These are phyloP conservation scores for Aphodius granarius DNA, from an alignment of 2,888 invertebrate species.

Conservation along the genomic window DNA sequence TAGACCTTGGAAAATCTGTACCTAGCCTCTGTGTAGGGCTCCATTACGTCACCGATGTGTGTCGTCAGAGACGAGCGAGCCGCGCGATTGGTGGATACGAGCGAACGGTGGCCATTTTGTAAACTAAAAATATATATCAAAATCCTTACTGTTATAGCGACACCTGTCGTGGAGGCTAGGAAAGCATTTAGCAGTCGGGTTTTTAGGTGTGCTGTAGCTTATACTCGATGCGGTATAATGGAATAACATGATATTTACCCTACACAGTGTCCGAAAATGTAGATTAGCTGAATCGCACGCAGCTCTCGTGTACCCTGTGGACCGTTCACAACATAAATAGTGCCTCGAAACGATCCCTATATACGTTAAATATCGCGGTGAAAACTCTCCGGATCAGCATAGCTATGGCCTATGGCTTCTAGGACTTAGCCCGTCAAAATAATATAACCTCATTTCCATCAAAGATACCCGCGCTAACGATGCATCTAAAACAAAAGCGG, in stretches of 20 bases:
- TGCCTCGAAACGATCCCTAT: not conserved
- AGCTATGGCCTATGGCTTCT: slow-evolving; percentile 50
- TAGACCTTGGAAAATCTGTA: slow-evolving; percentile 54
- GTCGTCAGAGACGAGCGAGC: slow-evolving; percentile 50
- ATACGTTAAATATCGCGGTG: slow-evolving; percentile 7
- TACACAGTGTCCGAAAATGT: slow-evolving; percentile 27
- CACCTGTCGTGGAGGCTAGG: slow-evolving; percentile 61
- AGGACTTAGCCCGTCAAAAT: slow-evolving; percentile 48
- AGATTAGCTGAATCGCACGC: slow-evolving; percentile 9
- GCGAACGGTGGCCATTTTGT: slow-evolving; percentile 66
- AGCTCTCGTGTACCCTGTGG: slow-evolving; percentile 12
- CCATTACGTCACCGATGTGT: slow-evolving; percentile 52
- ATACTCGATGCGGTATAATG: slow-evolving; percentile 28
- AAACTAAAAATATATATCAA: slow-evolving; percentile 60
- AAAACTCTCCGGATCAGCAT: not conserved
- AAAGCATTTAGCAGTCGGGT: slow-evolving; percentile 41
- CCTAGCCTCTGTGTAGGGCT: slow-evolving; percentile 49
- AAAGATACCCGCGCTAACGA: not conserved
- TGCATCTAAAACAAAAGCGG: not conserved
- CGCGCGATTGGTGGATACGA: slow-evolving; percentile 50
- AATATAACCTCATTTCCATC: slow-evolving; percentile 42
- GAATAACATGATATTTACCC: slow-evolving; percentile 28
- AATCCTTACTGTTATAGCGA: slow-evolving; percentile 41
- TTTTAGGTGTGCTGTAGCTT: slow-evolving; percentile 33
- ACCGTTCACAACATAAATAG: slow-evolving; percentile 14